phyloP scores from a whole-genome alignment of 2,888 invertebrate genomes.

The Hirtodrosophila trivittata region DNA sequence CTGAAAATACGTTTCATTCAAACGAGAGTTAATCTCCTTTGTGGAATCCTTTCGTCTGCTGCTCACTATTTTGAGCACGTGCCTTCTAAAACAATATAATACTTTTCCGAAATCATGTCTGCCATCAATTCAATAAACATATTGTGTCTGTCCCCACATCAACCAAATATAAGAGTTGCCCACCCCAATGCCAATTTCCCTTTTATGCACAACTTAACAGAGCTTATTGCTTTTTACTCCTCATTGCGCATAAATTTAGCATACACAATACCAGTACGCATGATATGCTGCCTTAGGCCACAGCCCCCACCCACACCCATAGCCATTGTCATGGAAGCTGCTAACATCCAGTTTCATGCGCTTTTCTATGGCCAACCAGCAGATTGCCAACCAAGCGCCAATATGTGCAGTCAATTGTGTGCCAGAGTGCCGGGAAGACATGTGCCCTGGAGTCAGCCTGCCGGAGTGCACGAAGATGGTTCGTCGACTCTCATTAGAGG shows the following conservation, averaged over 20 bases:
- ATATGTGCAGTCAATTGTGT: slow-evolving; percentile 54
- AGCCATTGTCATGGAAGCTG: not conserved
- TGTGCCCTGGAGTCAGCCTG: slow-evolving; percentile 19
- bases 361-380: slow-evolving; percentile 13
- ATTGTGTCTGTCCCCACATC: slow-evolving; percentile 18
- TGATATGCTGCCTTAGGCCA: slow-evolving; percentile 39
- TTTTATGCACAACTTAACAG: slow-evolving; percentile 77
- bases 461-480: slow-evolving; percentile 28
- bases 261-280: slow-evolving; percentile 58
- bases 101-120: slow-evolving; percentile 26
- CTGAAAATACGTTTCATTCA: no score
- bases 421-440: slow-evolving; percentile 7
- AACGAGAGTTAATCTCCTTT: not conserved
- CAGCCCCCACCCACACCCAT: no score
- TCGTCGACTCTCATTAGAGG: slow-evolving; percentile 60
- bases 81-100: no score
- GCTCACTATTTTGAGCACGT: no score
- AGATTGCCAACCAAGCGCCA: slow-evolving; percentile 9
- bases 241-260: slow-evolving; percentile 77
- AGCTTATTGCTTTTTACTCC: slow-evolving; percentile 78
- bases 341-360: slow-evolving; percentile 32
- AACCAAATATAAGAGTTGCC: slow-evolving; percentile 1
- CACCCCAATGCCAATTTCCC: slow-evolving; percentile 70
- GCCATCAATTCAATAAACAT: slow-evolving; percentile 52
- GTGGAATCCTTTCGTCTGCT: not conserved